A percentile compares a stretch with the other conserved stretches of the same genome.
These are phyloP conservation scores for Drosophila anomalipes DNA, from an alignment of 2,888 invertebrate genomes.

Conservation along the genomic window DNA sequence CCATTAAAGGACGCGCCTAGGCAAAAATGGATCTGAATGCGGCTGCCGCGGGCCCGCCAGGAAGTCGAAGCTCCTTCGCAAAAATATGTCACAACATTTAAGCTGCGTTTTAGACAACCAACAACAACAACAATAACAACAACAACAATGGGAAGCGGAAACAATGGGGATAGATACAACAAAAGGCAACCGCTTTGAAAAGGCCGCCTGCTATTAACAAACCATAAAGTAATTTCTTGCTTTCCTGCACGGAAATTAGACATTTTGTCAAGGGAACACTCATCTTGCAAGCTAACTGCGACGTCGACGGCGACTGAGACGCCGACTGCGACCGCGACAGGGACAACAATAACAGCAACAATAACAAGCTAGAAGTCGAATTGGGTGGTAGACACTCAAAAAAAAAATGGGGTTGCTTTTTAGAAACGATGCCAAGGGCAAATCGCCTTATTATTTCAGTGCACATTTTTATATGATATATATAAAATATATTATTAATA, in stretches of 20 bases:
- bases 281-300: conserved; percentile 34
- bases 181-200: conserved; percentile 57
- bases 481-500: too few species aligned
- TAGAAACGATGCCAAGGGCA: not conserved
- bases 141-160: conserved; percentile 37
- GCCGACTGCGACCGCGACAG: conserved; percentile 12
- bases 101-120: conserved; percentile 59
- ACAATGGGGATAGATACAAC: conserved; percentile 61
- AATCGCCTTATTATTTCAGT: not conserved
- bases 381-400: not conserved
- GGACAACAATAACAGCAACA: conserved; percentile 65
- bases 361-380: conserved; percentile 40
- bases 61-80: conserved; percentile 29
- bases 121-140: conserved; percentile 7
- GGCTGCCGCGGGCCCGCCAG: conserved; percentile 31
- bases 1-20: conserved; percentile 70
- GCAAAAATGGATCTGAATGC: conserved; percentile 43
- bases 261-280: conserved; percentile 81
- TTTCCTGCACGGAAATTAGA: conserved; percentile 81
- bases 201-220: conserved; percentile 80
- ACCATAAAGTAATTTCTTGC: conserved; percentile 82
- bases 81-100: conserved; percentile 77
- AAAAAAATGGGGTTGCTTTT: not conserved
- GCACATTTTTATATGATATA: not conserved
- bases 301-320: conserved; percentile 20